A percentile compares a stretch with the other conserved stretches of the same genome.
These are phyloP conservation scores for Eucidaris tribuloides DNA, from an alignment of 35 echinoderm and acorn worm species.

Conservation along the genomic window DNA sequence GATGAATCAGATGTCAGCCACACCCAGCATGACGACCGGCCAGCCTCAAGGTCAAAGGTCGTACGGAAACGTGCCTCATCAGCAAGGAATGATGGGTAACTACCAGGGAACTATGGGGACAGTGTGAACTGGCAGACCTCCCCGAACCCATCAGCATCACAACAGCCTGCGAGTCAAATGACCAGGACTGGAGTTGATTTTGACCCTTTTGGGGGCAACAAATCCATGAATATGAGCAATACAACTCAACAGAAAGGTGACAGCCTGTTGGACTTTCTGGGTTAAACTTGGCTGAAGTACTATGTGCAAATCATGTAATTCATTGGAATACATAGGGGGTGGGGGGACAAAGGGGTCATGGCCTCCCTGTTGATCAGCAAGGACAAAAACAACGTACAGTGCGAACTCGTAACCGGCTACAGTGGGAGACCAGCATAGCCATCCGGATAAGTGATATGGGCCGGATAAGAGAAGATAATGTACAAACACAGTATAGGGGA, in stretches of 20 bases:
- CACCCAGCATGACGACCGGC: constrained; percentile 3
- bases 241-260: background rate
- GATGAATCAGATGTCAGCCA: constrained; percentile 74
- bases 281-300: background rate
- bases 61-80: constrained; percentile 7
- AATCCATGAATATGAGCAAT: background rate
- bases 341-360: too few relatives aligned
- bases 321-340: too few relatives aligned
- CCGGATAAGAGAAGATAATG: too few relatives aligned
- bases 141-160: background rate
- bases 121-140: background rate
- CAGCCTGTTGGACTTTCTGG: constrained; percentile 50
- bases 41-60: constrained; percentile 19
- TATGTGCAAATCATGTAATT: too few relatives aligned
- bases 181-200: background rate
- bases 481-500: too few relatives aligned
- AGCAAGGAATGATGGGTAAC: constrained; percentile 42
- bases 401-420: too few relatives aligned
- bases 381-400: too few relatives aligned
- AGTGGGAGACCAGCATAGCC: too few relatives aligned
- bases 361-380: too few relatives aligned
- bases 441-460: too few relatives aligned
- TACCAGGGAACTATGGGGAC: constrained; percentile 35
- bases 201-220: constrained; percentile 21
- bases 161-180: background rate